Evolutionary conservation across 2,797 vertebrate genomes (phyloP), one percentile per base, ranked within the genome.

Genomic region (Gymnoscopelus braueri): DNA sequence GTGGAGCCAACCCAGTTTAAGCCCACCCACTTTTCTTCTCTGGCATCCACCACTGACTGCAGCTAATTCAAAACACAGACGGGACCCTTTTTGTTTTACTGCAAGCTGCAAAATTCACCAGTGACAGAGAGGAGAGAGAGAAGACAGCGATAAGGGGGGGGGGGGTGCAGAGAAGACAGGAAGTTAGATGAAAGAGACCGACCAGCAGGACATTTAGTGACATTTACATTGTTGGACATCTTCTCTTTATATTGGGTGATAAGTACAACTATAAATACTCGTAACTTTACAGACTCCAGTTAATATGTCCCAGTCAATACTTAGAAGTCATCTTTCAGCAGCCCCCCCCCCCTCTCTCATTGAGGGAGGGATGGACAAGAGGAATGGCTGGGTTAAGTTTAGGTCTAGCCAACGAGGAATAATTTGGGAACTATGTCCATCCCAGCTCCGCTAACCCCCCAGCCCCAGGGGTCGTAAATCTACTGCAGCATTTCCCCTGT

Each of bases 1-100:
- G 75, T 55, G 85, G 82, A 54, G 82, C 55, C 13, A 60, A 83
- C 79, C 72, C 0, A 59, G 75, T 78, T 84, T 81, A 81, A 77
- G 84, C 78, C 77, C 7, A 10, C 55, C 57, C n/a, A n/a, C 35
- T 65, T 80, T 84, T 68, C 49, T 54, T 71, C 68, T 81, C 75
- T 78, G 83, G 86, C 84, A 89, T 88, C 84, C 72, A 32, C 60
- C 81, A 78, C 84, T 86, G 82, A 78, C 85, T 86, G 84, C 75
- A 75, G 82, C 87, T 91, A 88, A 92, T 91, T 90, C 87, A 90
- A 92, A 92, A 90, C 86, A 90, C 88, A 88, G 89, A 83, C 78
- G 78, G 72, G 54, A 13, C 32, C 57, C 15, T 67, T 44, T 44
- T 76, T 15, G 58, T 54, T 67, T 50, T 73, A 74, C 78, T 71